phyloP scores from a whole-genome alignment of 64 coral and sea anemone genomes.

The Dendrophyllia cribrosa region DNA sequence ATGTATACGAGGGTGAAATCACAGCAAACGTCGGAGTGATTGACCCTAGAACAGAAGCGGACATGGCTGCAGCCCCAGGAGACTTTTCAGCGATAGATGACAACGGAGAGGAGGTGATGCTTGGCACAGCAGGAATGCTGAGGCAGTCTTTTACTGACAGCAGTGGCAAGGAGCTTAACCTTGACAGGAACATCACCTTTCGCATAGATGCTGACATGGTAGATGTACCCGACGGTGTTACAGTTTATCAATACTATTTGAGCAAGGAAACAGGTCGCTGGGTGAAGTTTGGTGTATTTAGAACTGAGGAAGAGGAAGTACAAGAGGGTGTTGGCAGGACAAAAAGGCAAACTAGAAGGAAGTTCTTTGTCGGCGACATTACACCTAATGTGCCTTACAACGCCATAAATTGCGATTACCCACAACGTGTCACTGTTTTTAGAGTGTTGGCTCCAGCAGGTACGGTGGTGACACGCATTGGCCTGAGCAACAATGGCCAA shows the following conservation, averaged over 20 bases:
- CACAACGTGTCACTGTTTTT: neutral
- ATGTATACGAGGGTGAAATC: constrained; percentile 10
- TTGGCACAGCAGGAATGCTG: constrained; percentile 60
- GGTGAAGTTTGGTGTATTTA: constrained; percentile 55
- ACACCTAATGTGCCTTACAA: constrained; percentile 12
- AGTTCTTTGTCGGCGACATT: constrained; percentile 59
- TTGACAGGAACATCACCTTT: constrained; percentile 21
- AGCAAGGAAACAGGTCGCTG: constrained; percentile 59
- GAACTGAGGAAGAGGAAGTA: neutral
- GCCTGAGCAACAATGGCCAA: neutral
- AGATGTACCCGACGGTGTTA: neutral
- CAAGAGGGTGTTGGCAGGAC: neutral
- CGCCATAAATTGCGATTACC: neutral
- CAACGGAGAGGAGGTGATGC: constrained; percentile 35
- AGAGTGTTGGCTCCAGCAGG: neutral
- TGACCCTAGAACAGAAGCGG: constrained; percentile 52
- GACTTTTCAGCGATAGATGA: constrained; percentile 60
- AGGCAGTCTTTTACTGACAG: constrained; percentile 58
- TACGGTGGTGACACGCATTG: neutral
- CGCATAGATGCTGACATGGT: constrained; percentile 53
- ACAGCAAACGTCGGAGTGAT: constrained; percentile 45
- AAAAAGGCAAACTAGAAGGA: constrained; percentile 38
- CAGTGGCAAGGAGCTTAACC: constrained; percentile 38
- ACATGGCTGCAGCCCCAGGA: constrained; percentile 56
- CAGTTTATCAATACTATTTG: constrained; percentile 49